Conservation (phyloP, 2,888 invertebrate genomes). For the Pammene aurita region DNA sequence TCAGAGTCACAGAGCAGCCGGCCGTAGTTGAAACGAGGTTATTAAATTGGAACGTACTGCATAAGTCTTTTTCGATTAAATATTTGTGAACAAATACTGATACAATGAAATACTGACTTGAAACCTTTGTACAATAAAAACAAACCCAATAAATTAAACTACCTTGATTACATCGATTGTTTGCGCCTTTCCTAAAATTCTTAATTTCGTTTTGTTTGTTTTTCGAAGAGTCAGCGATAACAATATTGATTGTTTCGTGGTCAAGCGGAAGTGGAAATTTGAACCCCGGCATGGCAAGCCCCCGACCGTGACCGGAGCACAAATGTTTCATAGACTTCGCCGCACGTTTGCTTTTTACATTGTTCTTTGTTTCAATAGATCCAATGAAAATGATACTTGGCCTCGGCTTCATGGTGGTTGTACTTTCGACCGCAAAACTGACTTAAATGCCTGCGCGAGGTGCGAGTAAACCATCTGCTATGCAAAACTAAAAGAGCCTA, state of each 20-base stretch:
- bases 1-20: neutral
- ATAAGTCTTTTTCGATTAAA: no score
- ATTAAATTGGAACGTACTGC: no score
- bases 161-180: conserved; percentile 51
- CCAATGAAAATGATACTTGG: conserved; percentile 52
- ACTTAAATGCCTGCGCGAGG: conserved; percentile 38
- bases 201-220: conserved; percentile 71
- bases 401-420: conserved; percentile 46
- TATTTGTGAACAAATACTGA: no score
- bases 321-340: conserved; percentile 64
- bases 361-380: conserved; percentile 62
- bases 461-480: conserved; percentile 22
- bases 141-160: conserved; percentile 13
- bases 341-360: conserved; percentile 66
- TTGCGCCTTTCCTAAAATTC: conserved; percentile 55
- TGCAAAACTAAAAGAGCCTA: conserved; percentile 12
- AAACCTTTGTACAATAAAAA: no score
- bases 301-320: conserved; percentile 76
- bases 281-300: conserved; percentile 70
- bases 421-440: conserved; percentile 41
- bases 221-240: conserved; percentile 71
- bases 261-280: conserved; percentile 77
- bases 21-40: neutral
- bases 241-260: conserved; percentile 78
- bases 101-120: no score